Conservation (phyloP, 2,888 invertebrate species). For the Craniophora ligustri region DNA sequence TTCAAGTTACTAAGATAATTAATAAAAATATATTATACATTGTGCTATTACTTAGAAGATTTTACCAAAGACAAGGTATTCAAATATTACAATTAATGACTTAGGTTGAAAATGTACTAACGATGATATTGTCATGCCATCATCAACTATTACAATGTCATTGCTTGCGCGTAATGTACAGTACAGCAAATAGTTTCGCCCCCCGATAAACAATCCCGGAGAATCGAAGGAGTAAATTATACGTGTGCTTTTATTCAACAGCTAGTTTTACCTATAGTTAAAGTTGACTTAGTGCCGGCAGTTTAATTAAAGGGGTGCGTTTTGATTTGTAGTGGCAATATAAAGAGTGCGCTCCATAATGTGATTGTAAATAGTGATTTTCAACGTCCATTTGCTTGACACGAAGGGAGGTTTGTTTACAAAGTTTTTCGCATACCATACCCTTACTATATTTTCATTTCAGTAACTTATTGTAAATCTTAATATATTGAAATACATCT, state of each 20-base stretch:
- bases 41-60: too few species aligned
- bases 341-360: conserved; percentile 67
- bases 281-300: conserved; percentile 81
- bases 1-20: background rate
- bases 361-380: conserved; percentile 62
- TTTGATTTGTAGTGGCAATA: conserved; percentile 81
- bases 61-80: background rate
- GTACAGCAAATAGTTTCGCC: conserved; percentile 48
- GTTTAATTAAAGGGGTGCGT: conserved; percentile 84
- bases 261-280: conserved; percentile 74
- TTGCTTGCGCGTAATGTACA: conserved; percentile 8
- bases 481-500: too few species aligned
- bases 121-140: background rate
- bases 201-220: conserved; percentile 62
- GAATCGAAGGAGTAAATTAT: conserved; percentile 76
- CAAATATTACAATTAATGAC: background rate
- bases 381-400: conserved; percentile 40
- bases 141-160: conserved; percentile 3
- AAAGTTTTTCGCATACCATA: conserved; percentile 12
- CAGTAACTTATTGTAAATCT: background rate
- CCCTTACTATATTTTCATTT: conserved; percentile 5
- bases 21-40: background rate
- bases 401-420: conserved; percentile 31
- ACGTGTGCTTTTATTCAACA: conserved; percentile 71
- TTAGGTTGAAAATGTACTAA: background rate